Base-by-base conservation (phyloP, 2,888 invertebrate species). In the Dryadula phaetusa region DNA sequence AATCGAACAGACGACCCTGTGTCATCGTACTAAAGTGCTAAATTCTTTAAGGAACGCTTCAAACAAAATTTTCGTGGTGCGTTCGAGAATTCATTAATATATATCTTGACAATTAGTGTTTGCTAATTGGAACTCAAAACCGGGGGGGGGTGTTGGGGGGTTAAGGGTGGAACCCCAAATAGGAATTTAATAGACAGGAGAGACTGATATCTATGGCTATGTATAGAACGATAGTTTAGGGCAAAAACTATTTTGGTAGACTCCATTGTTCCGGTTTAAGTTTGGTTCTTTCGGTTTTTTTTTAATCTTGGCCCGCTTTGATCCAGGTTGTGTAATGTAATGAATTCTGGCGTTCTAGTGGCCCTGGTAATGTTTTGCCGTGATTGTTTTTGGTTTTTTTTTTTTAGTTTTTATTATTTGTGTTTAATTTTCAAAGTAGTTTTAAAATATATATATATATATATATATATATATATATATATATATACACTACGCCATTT, bases 111-210 rank as follows among this genome's bases (percentile, higher is more conserved):
- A 77, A 75, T 76, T 73, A 78, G 70, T 75, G 75, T 71, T 60
- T 69, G 69, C 78, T 85, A 86, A 86, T 86, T 86, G 85, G 82
- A 82, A 75, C 73, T 74, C 80, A 79, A 79, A 79, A 73, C 64
- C 72, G 71, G n/a, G n/a, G n/a, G n/a, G n/a, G n/a, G n/a, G n/a
- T n/a, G n/a, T n/a, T n/a, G n/a, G n/a, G n/a, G n/a, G n/a, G n/a
- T n/a, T n/a, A n/a, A n/a, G n/a, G n/a, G n/a, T n/a, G 25, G n/a
- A 10, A 60, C 65, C 67, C 70, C 34, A 60, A 58, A 63, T 58
- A 37, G 49, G 34, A 46, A 61, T 54, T 46, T 28, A 64, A 68
- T 47, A 64, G 56, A 58, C 62, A 61, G 53, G 18, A n/a, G n/a
- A n/a, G n/a, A 20, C 34, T 53, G n/a, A 52, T 25, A 18, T 52